These are phyloP conservation scores for Sylvia borin DNA, from an alignment of 2,797 vertebrate species.

Conservation along the genomic window DNA sequence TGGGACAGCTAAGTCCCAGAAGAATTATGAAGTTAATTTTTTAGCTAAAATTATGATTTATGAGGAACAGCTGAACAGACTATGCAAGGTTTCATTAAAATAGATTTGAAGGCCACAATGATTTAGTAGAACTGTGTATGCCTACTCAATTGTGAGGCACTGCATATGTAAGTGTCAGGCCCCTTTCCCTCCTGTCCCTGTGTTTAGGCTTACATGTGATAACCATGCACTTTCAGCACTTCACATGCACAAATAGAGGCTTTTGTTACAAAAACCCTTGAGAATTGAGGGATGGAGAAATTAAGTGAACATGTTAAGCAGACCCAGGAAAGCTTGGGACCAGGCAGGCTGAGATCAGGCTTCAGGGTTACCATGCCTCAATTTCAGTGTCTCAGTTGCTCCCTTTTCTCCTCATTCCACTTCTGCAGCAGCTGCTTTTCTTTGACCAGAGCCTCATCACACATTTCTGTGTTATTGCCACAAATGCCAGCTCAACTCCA, in stretches of 20 bases:
- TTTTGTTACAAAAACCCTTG: neutral
- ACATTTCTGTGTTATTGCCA: neutral
- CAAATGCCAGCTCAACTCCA: neutral
- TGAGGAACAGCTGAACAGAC: conserved; percentile 55
- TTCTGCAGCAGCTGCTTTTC: neutral
- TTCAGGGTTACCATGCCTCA: neutral
- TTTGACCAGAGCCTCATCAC: neutral
- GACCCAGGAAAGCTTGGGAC: neutral
- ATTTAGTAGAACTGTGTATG: neutral
- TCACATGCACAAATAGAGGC: neutral
- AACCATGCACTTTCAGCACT: neutral
- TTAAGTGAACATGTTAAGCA: neutral
- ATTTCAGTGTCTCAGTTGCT: neutral
- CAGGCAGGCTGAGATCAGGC: neutral
- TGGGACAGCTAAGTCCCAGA: conserved; percentile 30
- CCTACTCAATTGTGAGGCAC: neutral
- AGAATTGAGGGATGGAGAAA: neutral
- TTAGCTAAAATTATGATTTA: conserved; percentile 63
- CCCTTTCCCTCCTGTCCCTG: neutral
- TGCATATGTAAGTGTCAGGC: neutral
- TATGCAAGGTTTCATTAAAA: conserved; percentile 2
- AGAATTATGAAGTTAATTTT: conserved; percentile 50
- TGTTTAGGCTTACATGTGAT: neutral
- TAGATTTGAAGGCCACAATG: conserved; percentile 18
- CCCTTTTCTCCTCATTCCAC: neutral